A percentile compares a stretch with the other conserved stretches of the same genome.
Evolutionary conservation across 64 coral and sea anemone genomes (phyloP).

Genomic region (Platygyra sinensis): DNA sequence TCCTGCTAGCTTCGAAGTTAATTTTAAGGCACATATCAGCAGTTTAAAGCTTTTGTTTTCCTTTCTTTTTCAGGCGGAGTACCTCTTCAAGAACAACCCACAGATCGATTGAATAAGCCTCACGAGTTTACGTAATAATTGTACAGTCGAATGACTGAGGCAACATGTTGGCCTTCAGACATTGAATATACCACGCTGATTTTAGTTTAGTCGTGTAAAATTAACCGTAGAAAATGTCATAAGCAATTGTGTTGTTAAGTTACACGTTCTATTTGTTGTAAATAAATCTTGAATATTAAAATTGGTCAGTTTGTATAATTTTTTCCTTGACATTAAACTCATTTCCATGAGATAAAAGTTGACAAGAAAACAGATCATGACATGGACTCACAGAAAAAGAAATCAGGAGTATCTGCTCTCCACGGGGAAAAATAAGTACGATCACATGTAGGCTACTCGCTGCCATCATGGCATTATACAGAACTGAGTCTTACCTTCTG

Average conservation of each 20-base stretch:
- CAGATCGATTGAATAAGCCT: constrained; percentile 71
- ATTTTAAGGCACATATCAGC: too few species aligned
- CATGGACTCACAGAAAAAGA: too few species aligned
- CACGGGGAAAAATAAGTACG: too few species aligned
- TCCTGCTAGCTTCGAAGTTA: too few species aligned
- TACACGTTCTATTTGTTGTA: neutral
- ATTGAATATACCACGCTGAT: neutral
- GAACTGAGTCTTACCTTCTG: too few species aligned
- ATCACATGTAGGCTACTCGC: too few species aligned
- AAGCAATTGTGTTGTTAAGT: neutral
- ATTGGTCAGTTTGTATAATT: neutral
- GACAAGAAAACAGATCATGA: too few species aligned
- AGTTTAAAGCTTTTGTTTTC: neutral
- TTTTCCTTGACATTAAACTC: too few species aligned
- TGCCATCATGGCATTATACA: too few species aligned
- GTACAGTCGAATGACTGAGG: constrained; percentile 4
- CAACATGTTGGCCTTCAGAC: neutral
- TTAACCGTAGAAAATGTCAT: neutral
- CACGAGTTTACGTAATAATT: neutral
- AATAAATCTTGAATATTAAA: neutral
- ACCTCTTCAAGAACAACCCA: constrained; percentile 97
- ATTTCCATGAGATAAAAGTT: too few species aligned
- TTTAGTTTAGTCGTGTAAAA: neutral
- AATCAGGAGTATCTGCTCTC: too few species aligned
- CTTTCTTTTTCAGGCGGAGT: constrained; percentile 83